Base-by-base conservation (phyloP, 2,113 vertebrate species). In the Petaurus breviceps region DNA sequence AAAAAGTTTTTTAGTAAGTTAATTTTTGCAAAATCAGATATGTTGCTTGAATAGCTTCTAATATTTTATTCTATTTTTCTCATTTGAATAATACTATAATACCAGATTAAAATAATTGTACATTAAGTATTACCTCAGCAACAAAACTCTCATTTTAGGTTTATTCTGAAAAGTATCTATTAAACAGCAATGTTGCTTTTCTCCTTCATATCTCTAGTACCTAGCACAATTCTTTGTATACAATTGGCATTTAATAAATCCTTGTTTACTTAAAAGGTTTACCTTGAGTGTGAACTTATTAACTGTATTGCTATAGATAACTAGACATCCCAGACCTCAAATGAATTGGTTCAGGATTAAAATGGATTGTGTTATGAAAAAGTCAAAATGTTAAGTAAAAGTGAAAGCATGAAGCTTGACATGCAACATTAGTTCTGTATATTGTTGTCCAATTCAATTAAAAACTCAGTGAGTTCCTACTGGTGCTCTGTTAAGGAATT, bases 1-100 rank as follows among this genome's bases (percentile, higher is more conserved):
- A 97, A 93, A 54, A 91, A 94, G 52, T 97, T 90, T 97, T 95
- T 97, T 98, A 98, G 96, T 94, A 94, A 97, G 54, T 51, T 96
- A 19, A 92, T 91, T 95, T 49, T 94, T 97, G 50, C 96, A 97
- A 98, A 98, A 98, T 94, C 95, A 96, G 53, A 95, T 92, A 94
- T 0, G 2, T 96, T 96, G 1, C 0, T 92, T 97, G 89, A 97
- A 95, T 97, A 92, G 97, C 97, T 97, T 55, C 1, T 92, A 97
- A 98, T 97, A 96, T 84, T 96, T 96, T 31, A 31, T 25, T 49
- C 57, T 95, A 90, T 25, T 91, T 94, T 93, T 3, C 57, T 54
- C 91, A 95, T 97, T 97, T 95, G 96, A 53, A 52, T 97, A 96
- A 91, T 95, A 96, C 57, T 95, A 90, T 51, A 98, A 37, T 47